phyloP scores from a whole-genome alignment of 2,797 vertebrate species.

The Characodon lateralis region DNA sequence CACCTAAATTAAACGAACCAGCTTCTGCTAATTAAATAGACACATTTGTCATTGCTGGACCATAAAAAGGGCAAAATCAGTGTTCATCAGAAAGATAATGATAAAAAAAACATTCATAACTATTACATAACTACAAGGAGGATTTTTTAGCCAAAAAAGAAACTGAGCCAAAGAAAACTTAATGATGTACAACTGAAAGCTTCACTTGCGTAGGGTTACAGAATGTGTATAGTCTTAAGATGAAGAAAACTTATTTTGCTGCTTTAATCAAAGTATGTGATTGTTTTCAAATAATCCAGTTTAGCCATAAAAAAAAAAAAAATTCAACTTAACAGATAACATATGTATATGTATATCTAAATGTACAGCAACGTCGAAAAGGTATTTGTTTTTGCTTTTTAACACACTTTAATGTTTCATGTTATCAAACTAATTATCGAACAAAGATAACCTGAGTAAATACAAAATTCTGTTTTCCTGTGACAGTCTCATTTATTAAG shows the following conservation, averaged over 20 bases:
- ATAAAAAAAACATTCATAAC: neutral
- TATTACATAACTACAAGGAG: neutral
- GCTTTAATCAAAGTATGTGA: too few species aligned
- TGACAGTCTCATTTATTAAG: neutral
- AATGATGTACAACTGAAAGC: too few species aligned
- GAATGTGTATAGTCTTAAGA: too few species aligned
- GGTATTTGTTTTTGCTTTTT: neutral
- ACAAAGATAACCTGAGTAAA: neutral
- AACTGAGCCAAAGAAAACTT: too few species aligned
- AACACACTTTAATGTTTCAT: neutral
- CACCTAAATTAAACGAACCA: conserved; percentile 6
- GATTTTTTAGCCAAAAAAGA: neutral
- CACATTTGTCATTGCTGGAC: neutral
- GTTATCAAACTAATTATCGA: neutral
- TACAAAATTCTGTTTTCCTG: neutral
- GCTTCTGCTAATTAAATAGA: neutral
- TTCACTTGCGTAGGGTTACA: too few species aligned
- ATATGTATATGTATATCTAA: neutral
- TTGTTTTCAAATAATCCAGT: too few species aligned
- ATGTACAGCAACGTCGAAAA: neutral
- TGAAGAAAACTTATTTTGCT: too few species aligned
- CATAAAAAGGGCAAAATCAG: conserved; percentile 1
- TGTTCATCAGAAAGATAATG: neutral
- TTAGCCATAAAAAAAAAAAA: too few species aligned
- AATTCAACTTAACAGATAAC: too few species aligned